Conservation (phyloP, 2,113 vertebrate species). For the Cathartes aura region DNA sequence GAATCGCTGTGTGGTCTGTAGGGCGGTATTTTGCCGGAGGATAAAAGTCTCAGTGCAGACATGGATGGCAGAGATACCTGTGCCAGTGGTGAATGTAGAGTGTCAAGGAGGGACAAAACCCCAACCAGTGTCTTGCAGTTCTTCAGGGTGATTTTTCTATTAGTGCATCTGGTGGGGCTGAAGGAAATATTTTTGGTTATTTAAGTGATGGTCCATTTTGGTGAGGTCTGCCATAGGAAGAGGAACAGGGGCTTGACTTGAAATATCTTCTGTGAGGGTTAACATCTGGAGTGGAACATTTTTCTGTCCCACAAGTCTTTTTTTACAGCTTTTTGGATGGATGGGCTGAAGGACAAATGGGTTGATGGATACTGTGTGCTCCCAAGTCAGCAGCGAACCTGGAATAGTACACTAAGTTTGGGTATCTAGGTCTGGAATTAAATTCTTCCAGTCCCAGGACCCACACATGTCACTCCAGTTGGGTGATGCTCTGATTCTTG, state of each 20-base stretch:
- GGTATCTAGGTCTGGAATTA: background rate
- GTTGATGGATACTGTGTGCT: background rate
- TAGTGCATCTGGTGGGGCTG: background rate
- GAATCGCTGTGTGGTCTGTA: background rate
- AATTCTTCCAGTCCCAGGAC: background rate
- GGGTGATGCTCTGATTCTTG: background rate
- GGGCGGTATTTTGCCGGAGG: background rate
- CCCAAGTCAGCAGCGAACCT: background rate
- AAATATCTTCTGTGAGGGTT: background rate
- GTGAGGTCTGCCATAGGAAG: background rate
- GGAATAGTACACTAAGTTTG: background rate
- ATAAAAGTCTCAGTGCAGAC: background rate
- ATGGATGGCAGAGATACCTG: background rate
- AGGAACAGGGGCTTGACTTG: background rate
- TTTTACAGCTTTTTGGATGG: background rate
- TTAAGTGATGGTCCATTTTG: background rate
- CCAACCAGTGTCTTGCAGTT: background rate
- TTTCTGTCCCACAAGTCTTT: background rate
- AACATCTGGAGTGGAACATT: background rate
- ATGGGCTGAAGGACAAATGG: background rate
- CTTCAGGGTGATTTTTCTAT: background rate
- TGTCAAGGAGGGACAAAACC: background rate
- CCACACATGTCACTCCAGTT: rapidly evolving
- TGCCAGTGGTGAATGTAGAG: background rate
- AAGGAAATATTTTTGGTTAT: background rate